A percentile compares a stretch with the other conserved stretches of the same genome.
Conservation (phyloP, 2,888 invertebrate species). For the Morpho achilles region DNA sequence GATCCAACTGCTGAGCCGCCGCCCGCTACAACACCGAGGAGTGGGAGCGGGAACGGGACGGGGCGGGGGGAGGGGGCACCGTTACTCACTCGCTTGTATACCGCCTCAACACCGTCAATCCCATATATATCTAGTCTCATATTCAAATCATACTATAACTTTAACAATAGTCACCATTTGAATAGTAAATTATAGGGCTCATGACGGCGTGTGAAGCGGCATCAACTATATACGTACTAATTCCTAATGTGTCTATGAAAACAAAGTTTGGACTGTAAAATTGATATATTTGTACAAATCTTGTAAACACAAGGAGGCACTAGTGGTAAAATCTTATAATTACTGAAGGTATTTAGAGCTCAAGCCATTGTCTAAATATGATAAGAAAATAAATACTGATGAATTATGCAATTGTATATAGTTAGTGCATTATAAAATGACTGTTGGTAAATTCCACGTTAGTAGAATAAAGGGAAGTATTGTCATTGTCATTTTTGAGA, state of each 20-base stretch:
- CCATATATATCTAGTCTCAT: conserved; percentile 18
- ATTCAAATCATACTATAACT: conserved; percentile 7
- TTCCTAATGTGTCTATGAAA: conserved; percentile 41
- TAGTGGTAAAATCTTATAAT: background rate
- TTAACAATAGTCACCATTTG: conserved; percentile 2
- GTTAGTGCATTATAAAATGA: too few species aligned
- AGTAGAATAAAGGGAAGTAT: too few species aligned
- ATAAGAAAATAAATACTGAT: too few species aligned
- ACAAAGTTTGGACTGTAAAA: conserved; percentile 34
- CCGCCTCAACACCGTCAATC: conserved; percentile 43
- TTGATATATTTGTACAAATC: background rate
- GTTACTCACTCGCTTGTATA: conserved; percentile 62
- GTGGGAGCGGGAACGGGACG: conserved; percentile 26
- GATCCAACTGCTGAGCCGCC: conserved; percentile 68
- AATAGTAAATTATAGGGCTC: conserved; percentile 34
- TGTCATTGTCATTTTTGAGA: too few species aligned
- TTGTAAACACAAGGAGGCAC: background rate
- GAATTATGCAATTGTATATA: background rate
- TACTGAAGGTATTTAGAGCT: background rate
- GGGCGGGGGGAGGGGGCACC: conserved; percentile 39
- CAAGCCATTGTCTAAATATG: background rate
- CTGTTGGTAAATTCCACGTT: too few species aligned
- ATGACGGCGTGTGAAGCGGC: conserved; percentile 51
- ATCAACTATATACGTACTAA: conserved; percentile 48
- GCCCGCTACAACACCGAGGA: conserved; percentile 58